These are phyloP conservation scores for Spizaetus ornatus DNA, from an alignment of 2,113 vertebrate species.

Conservation along the genomic window DNA sequence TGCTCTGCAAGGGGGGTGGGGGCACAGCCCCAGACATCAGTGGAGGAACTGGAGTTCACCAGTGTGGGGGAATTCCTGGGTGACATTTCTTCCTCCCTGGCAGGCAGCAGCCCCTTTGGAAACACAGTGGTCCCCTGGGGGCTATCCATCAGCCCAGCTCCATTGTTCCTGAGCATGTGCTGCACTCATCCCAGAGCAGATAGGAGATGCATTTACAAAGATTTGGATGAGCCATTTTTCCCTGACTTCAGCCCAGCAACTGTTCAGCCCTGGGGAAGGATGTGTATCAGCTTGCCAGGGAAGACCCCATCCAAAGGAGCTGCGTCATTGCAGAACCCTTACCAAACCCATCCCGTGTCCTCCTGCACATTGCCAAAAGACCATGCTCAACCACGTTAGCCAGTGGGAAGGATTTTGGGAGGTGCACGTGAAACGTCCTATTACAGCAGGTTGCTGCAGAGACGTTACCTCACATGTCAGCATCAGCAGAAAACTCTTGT, in stretches of 20 bases:
- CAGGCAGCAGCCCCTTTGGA: background rate
- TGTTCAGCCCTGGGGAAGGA: background rate
- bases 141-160: background rate
- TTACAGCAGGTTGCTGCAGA: conserved; percentile 27
- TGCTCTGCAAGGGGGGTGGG: background rate
- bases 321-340: background rate
- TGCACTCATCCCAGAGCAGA: background rate
- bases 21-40: background rate
- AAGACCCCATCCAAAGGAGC: background rate
- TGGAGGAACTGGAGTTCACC: background rate
- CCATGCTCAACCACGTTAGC: accelerated
- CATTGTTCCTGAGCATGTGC: background rate
- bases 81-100: background rate
- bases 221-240: background rate
- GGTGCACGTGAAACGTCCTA: background rate
- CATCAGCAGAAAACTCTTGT: conserved; percentile 1
- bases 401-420: background rate
- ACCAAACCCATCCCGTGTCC: background rate
- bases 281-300: background rate
- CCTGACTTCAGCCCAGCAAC: background rate
- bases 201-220: background rate
- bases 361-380: background rate
- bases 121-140: background rate
- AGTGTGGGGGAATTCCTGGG: background rate
- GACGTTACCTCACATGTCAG: conserved; percentile 17